Base-by-base conservation (phyloP, 1,140 invertebrate species). In the Stegodyphus mimosarum region DNA sequence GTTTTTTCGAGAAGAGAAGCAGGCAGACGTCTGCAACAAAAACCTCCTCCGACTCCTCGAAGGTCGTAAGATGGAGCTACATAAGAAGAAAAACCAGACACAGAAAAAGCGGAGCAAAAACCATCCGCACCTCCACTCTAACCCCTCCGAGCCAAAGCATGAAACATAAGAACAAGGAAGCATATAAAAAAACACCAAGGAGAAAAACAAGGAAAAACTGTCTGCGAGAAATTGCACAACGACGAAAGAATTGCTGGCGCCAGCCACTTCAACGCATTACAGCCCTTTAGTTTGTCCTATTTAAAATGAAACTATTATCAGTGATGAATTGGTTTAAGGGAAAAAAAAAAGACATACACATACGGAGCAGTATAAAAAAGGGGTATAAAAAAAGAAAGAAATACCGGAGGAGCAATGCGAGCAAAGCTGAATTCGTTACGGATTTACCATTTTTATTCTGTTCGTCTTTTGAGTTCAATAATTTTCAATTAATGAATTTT, bases 31-130 rank as follows among this genome's bases (percentile, higher is more conserved):
- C 81, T 75, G 73, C 64, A 73, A 53, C 55, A 81, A 80, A 80
- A 80, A 80, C 50, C 55, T 60, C 64, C 17, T 67, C 7, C 11
- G 69, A 18, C 67, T 81, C 71, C 63, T 52, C 72, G 81, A 84
- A 84, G 81, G 81, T 84, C 81, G 72, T 33, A 52, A 66, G 79
- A 53, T 18, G 70, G 17, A 71, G 72, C n/a, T n/a, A n/a, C 33
- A 83, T 33, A 33, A 74, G 60, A 84, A 84, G 81, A 84, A 84
- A 84, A 84, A 84, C 81, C 81, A 84, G 81, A 84, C 81, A 70
- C 18, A 84, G 64, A 76, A 84, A 84, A 84, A 84, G 49, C 49
- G 18, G 71, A 83, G 80, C 70, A 83, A 83, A 83, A 83, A 83
- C 48, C 51, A 15, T 18, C n/a, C 18, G 18, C 69, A 15, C 17